phyloP scores from a whole-genome alignment of 2,888 invertebrate genomes.

The Alsophila aescularia region DNA sequence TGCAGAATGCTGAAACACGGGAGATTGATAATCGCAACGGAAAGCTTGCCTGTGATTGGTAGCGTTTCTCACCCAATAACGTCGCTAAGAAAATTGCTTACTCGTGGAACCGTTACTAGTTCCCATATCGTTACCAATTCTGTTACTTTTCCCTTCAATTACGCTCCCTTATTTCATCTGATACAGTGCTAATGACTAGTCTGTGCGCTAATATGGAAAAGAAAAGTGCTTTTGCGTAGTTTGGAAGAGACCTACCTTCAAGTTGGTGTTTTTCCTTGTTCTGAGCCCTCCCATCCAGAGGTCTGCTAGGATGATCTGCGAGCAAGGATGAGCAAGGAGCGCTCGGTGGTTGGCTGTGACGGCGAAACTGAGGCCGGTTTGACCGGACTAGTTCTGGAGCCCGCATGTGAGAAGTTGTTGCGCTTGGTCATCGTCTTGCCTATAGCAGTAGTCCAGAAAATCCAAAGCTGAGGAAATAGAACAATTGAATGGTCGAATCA shows the following conservation, averaged over 20 bases:
- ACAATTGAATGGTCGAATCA: too few relatives aligned
- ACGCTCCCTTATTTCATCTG: conserved; percentile 29
- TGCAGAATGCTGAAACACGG: conserved; percentile 46
- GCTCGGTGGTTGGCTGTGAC: conserved; percentile 98
- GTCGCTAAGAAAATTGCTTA: conserved; percentile 7
- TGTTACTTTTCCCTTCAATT: background rate
- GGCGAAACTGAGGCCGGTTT: conserved; percentile 98
- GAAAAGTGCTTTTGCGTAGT: conserved; percentile 36
- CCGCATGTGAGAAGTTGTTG: conserved; percentile 98
- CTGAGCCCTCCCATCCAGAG: conserved; percentile 99
- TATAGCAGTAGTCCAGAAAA: conserved; percentile 97
- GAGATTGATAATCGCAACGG: conserved; percentile 20
- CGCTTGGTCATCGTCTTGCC: conserved; percentile 97
- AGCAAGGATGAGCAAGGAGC: conserved; percentile 95
- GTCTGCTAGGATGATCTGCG: conserved; percentile 99
- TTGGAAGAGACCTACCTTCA: conserved; percentile 88
- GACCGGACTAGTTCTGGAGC: conserved; percentile 98
- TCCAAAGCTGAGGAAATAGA: conserved; percentile 88
- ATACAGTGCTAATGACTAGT: conserved; percentile 55
- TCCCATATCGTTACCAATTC: conserved; percentile 10
- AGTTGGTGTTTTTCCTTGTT: conserved; percentile 96
- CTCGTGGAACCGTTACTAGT: conserved; percentile 13
- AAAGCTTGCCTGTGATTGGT: conserved; percentile 23
- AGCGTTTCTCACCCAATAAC: background rate
- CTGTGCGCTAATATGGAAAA: conserved; percentile 78